Base-by-base conservation (phyloP, 2,113 vertebrate genomes). In the Embiotoca jacksoni region DNA sequence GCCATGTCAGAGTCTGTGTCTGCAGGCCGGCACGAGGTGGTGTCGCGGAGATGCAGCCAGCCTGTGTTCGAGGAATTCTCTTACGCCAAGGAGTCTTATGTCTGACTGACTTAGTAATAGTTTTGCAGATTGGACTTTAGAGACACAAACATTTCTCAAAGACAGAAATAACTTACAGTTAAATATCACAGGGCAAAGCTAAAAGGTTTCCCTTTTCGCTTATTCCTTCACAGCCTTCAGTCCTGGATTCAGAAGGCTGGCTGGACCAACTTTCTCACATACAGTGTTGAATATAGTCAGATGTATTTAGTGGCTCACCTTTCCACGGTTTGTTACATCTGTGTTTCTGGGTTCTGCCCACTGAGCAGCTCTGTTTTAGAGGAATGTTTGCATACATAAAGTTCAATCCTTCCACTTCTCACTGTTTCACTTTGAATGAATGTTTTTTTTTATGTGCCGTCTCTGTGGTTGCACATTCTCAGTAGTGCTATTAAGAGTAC, bases 1-100 rank as follows among this genome's bases (percentile, higher is more conserved):
- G 92, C 96, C 1, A 92, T 94, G 94, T 97, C 97, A 0, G 97
- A 97, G 81, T 95, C 95, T 0, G 82, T 64, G 30, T 93, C 92
- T 15, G 91, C 75, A 36, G 84, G 72, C 3, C 94, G 70, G 47
- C 89, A 77, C 0, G 94, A 96, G 44, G 85, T 41, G 0, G 15
- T 95, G 71, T 84, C 83, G 3, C 91, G 9, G 15, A 93, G 94
- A 30, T 97, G 96, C 63, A 96, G 95, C 86, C 98, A 97, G 82
- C 94, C 95, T 0, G 80, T 95, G 80, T 97, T 98, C 82, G 97
- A 98, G 61, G 94, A 96, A 4, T 89, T 96, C 59, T 95, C 92
- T 0, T 94, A 94, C 11, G 95, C 95, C 10, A 98, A 97, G 90
- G 98, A 99, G 90, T 99, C 98, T 41, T 99, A 97, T 0, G 96